Conservation (phyloP, 2,888 invertebrate species). For the Chelonus formosanus region DNA sequence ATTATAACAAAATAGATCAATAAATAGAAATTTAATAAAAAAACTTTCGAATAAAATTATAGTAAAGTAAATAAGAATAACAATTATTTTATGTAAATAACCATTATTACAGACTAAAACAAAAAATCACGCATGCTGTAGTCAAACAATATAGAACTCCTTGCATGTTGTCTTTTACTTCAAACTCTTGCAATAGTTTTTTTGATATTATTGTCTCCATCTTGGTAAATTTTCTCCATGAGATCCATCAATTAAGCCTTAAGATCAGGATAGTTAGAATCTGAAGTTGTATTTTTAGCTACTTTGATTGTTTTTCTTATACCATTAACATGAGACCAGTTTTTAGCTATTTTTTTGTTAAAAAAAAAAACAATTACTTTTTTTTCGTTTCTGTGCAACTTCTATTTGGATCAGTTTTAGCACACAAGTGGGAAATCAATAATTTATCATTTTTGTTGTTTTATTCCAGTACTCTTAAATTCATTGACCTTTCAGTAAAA, state of each 20-base stretch:
- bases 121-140: no score
- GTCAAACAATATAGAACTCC: constrained; percentile 31
- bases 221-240: constrained; percentile 94
- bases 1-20: no score
- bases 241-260: constrained; percentile 82
- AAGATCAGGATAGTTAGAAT: constrained; percentile 71
- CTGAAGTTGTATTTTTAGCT: constrained; percentile 70
- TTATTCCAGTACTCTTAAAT: constrained; percentile 75
- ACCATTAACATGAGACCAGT: constrained; percentile 86
- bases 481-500: constrained; percentile 77
- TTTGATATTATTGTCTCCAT: constrained; percentile 95
- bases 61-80: no score
- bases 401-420: constrained; percentile 74
- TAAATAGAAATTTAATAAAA: no score
- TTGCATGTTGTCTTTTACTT: constrained; percentile 81
- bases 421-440: constrained; percentile 79
- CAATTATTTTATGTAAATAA: no score
- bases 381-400: constrained; percentile 84
- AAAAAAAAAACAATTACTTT: constrained; percentile 77
- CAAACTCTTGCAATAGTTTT: constrained; percentile 91
- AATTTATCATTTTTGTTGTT: constrained; percentile 83
- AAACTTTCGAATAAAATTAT: no score
- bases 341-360: constrained; percentile 69
- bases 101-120: no score
- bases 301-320: constrained; percentile 82